Percentiles rank a stretch among this genome's conserved stretches.
phyloP scores from a whole-genome alignment of 2,113 vertebrate species.

The Phrynocephalus versicolor region DNA sequence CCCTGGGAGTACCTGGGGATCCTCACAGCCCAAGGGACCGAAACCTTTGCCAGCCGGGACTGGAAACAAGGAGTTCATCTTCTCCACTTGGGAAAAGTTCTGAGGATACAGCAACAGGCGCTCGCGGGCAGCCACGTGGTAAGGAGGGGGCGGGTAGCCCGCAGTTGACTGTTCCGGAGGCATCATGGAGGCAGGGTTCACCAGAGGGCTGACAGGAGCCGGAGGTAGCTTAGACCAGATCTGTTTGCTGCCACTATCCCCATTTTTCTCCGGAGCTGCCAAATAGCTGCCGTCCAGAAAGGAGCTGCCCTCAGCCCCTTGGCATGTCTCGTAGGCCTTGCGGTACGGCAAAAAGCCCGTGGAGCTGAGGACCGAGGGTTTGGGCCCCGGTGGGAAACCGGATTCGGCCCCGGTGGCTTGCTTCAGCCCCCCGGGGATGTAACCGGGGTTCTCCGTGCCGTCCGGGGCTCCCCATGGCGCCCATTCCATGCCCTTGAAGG shows the following conservation, averaged over 20 bases:
- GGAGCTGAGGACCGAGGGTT: conserved; percentile 51
- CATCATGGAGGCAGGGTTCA: conserved; percentile 59
- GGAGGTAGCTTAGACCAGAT: conserved; percentile 69
- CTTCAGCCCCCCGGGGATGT: conserved; percentile 55
- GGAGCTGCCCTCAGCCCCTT: background rate
- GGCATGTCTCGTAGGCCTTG: conserved; percentile 55
- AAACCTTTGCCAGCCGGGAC: conserved; percentile 57
- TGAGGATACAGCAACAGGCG: conserved; percentile 75
- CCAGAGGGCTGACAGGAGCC: conserved; percentile 32
- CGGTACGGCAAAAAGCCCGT: conserved; percentile 28
- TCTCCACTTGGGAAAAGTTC: conserved; percentile 71
- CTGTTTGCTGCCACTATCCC: conserved; percentile 54
- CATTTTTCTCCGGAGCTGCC: rapidly evolving
- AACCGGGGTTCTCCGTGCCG: background rate
- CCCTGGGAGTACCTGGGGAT: conserved; percentile 9
- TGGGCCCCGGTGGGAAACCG: conserved; percentile 57
- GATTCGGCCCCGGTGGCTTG: conserved; percentile 54
- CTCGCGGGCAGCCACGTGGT: conserved; percentile 71
- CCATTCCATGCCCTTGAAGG: conserved; percentile 75
- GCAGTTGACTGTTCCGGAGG: conserved; percentile 72
- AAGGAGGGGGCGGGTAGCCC: conserved; percentile 70
- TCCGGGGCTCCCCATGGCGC: conserved; percentile 20
- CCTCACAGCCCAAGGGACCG: conserved; percentile 1
- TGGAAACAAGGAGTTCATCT: conserved; percentile 31
- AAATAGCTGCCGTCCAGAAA: conserved; percentile 71